Base-by-base conservation (phyloP, 92 coral and sea anemone genomes). In the Zoanthus sansibaricus region DNA sequence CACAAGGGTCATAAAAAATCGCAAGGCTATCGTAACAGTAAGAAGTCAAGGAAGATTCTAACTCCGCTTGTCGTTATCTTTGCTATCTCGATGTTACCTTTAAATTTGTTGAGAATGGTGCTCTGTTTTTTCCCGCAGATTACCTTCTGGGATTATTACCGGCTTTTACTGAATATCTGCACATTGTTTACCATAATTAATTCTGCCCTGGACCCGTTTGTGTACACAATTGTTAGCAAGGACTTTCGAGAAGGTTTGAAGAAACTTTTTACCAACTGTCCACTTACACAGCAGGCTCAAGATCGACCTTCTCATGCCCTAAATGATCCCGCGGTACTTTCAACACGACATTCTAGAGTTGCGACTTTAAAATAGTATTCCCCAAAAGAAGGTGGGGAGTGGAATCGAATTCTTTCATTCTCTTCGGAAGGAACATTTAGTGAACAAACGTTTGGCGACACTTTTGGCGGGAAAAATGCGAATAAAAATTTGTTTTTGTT, bases 1-100 rank as follows among this genome's bases (percentile, higher is more conserved):
- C 67, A 46, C 1, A 33, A 9, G 18, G 45, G 15, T 8, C 58
- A 30, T 61, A 48, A 30, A 14, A 80, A 80, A 13, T 47, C 74
- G 13, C 61, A 71, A 20, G 85, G 85, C 37, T 71, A 62, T 18
- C 85, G 75, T 30, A 80, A 80, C 42, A 80, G 85, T 25, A 80
- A 47, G 31, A 80, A 80, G 21, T 80, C 85, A 4, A 80, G 66
- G 59, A 66, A 68, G 85, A 80, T 80, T 47, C 25, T 80, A n/a
- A 80, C 85, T 5, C 85, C 85, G 11, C 30, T 80, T 0, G 85
- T 80, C 4, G 85, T 80, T 9, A 80, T 80, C 45, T 80, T 80
- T 18, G 85, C 85, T 21, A 64, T 80, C 30, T 66, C 85, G 6
- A 80, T 80, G 85, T 52, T 80, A n/a, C 85, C 85, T 3, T 47